Evolutionary conservation across 2,797 vertebrate species (phyloP), one percentile per base, ranked within the genome.

Genomic region (Esox lucius): DNA sequence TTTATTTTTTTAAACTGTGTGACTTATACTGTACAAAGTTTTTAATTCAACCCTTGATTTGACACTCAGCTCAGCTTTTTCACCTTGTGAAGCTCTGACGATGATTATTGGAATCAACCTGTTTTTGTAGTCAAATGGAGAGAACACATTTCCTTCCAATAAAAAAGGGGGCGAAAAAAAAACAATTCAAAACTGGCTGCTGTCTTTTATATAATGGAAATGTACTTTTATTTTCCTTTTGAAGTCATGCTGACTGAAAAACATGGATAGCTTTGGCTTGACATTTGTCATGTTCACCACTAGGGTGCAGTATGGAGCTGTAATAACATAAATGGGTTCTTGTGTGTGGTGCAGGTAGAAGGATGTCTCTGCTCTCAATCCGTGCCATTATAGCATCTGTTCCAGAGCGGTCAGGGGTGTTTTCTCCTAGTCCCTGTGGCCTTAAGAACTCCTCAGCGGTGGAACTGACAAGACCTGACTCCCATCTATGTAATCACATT

Each of bases 1-100:
- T 94, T 94, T 92, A 90, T 94, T 94, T 94, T 93, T 91, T 90
- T 93, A 94, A 92, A 94, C 92, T 93, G 92, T 88, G 78, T 86
- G 86, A 89, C 56, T 61, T 89, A 89, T 92, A 92, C 88, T 94
- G 93, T 95, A 94, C 83, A 94, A 92, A 92, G 72, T 91, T 94
- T 94, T 94, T 92, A 93, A 93, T 89, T 92, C 90, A 86, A 84
- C 71, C 72, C 65, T 90, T 87, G 75, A 88, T 90, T 90, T 91
- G 88, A 84, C 84, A 82, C 84, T 86, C 83, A 82, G 84, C 68
- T 90, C 82, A 81, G 83, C 22, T 61, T 89, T 89, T 88, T 91
- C 91, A 87, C 87, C 88, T 89, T 90, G 88, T 91, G 89, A 91
- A 86, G 90, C 91, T 88, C 77, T 78, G 84, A 78, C 86, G 81